Conservation (phyloP, 1,140 invertebrate genomes). For the Hylaeus volcanicus region DNA sequence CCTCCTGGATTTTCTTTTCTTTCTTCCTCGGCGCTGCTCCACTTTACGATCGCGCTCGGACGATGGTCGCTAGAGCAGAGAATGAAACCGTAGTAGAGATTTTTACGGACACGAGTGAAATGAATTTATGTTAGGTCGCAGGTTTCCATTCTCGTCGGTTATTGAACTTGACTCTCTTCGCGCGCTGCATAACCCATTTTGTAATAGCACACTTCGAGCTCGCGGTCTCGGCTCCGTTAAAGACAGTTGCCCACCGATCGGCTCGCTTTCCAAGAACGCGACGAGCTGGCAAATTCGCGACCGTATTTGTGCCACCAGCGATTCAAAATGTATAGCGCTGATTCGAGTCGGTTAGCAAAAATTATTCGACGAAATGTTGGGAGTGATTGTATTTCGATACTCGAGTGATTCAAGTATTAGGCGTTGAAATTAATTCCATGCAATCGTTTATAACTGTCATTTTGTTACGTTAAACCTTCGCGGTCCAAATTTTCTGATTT, state of each 20-base stretch:
- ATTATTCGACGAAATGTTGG: no score
- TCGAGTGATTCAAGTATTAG: no score
- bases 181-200: conserved; percentile 80
- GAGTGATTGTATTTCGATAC: no score
- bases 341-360: no score
- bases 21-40: no score
- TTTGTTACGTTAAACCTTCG: no score
- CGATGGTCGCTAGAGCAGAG: conserved; percentile 25
- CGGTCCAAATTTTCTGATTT: no score
- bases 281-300: neutral
- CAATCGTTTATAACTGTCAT: no score
- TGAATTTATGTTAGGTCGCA: conserved; percentile 52
- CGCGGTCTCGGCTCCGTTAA: conserved; percentile 40
- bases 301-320: no score
- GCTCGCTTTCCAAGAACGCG: neutral
- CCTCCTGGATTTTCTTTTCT: neutral
- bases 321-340: no score
- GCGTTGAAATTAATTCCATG: no score
- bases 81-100: conserved; percentile 32
- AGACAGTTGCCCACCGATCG: conserved; percentile 17
- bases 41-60: no score
- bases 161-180: conserved; percentile 76
- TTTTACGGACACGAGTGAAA: conserved; percentile 43
- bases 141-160: conserved; percentile 72
- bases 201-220: conserved; percentile 79